Evolutionary conservation across 2,888 invertebrate genomes (phyloP).

Genomic region (Athrips mouffetella): DNA sequence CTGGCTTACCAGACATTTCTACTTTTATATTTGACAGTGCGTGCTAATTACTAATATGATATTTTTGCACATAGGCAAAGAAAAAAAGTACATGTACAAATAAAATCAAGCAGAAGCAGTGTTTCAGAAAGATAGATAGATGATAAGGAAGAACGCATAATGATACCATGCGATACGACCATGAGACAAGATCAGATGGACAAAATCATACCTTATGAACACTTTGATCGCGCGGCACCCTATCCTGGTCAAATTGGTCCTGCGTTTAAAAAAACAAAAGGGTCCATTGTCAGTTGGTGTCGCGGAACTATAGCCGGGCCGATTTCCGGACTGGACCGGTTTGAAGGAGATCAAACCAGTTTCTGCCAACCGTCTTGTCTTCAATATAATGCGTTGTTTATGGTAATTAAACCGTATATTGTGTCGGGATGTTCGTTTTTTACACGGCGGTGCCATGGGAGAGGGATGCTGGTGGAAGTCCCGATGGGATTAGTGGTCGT

Average conservation of each 20-base stretch:
- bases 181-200: background rate
- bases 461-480: conserved; percentile 20
- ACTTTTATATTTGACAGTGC: no score
- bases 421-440: conserved; percentile 48
- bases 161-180: no score
- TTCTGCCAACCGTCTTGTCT: conserved; percentile 48
- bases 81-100: no score
- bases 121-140: no score
- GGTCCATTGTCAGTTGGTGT: conserved; percentile 62
- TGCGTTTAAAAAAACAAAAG: conserved; percentile 53
- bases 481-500: conserved; percentile 60
- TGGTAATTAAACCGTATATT: conserved; percentile 73
- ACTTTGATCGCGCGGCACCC: conserved; percentile 34
- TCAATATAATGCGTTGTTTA: conserved; percentile 70
- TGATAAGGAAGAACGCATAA: no score
- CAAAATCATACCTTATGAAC: background rate
- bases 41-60: background rate
- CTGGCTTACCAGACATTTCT: no score
- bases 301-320: conserved; percentile 47
- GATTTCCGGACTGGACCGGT: conserved; percentile 53
- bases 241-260: conserved; percentile 52
- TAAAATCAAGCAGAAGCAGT: no score
- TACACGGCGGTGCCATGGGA: conserved; percentile 32
- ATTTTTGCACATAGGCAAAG: no score
- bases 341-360: conserved; percentile 41